Evolutionary conservation across 2,797 vertebrate species (phyloP).

Genomic region (Ceryle rudis): DNA sequence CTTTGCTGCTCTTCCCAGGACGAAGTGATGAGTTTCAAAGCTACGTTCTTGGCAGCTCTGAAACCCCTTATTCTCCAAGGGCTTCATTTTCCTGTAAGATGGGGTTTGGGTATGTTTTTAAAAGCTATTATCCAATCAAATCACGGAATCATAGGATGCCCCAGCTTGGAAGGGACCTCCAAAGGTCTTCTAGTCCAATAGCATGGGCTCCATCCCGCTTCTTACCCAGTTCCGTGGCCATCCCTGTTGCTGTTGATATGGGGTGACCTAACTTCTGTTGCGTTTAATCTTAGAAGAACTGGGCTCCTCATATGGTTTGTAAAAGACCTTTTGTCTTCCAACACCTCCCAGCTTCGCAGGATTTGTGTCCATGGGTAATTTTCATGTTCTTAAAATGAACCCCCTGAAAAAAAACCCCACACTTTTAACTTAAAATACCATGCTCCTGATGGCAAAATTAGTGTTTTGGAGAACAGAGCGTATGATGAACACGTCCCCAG

Average conservation of each 20-base stretch:
- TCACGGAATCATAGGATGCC: too few species aligned
- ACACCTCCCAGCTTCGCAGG: neutral
- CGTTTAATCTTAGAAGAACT: neutral
- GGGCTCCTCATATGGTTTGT: accelerated
- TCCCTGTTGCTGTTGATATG: neutral
- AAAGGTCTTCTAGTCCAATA: too few species aligned
- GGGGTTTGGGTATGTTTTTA: neutral
- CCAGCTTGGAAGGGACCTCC: too few species aligned
- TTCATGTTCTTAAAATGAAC: neutral
- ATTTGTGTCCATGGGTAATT: neutral
- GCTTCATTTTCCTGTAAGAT: neutral
- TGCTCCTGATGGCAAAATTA: neutral
- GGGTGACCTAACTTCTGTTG: neutral
- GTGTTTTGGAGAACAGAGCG: neutral
- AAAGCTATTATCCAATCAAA: neutral
- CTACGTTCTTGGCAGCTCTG: neutral
- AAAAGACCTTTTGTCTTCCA: neutral
- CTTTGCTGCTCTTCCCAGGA: neutral
- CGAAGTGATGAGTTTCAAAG: neutral
- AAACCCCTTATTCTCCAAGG: neutral
- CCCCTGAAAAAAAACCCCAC: too few species aligned
- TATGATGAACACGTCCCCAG: neutral
- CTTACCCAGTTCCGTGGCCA: neutral
- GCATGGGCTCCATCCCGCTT: neutral
- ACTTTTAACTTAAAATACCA: neutral